Percentiles rank a stretch among this genome's conserved stretches.
Conservation (phyloP, 2,888 invertebrate species). For the Chrysolina americana region DNA sequence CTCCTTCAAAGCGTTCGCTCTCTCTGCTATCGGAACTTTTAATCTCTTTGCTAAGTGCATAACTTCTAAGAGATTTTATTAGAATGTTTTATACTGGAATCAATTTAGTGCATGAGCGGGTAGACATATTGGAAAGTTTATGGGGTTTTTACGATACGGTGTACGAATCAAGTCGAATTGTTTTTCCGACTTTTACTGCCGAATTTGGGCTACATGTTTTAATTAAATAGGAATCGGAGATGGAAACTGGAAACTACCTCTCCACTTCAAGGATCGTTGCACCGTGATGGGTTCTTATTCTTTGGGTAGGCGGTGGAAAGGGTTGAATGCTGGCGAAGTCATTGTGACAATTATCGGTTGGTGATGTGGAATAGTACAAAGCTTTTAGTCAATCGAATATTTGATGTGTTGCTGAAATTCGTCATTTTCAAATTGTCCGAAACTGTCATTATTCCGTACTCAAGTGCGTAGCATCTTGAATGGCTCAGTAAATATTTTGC, state of each 20-base stretch:
- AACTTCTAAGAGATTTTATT: constrained; percentile 60
- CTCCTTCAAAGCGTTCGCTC: constrained; percentile 27
- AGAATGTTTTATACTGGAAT: constrained; percentile 59
- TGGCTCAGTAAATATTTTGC: too few species aligned
- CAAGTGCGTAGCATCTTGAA: too few species aligned
- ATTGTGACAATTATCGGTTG: constrained; percentile 33
- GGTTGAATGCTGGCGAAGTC: not conserved
- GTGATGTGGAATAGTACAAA: too few species aligned
- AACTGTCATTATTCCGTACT: too few species aligned
- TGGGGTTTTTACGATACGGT: constrained; percentile 43
- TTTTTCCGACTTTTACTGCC: constrained; percentile 48
- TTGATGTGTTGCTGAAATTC: too few species aligned
- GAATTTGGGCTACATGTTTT: constrained; percentile 43
- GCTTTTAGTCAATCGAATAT: too few species aligned
- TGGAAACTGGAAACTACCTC: constrained; percentile 6
- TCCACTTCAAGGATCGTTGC: not conserved
- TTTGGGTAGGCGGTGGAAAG: not conserved
- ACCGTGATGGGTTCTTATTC: not conserved
- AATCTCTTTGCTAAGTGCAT: constrained; percentile 61
- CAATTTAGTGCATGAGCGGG: constrained; percentile 60
- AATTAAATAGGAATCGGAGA: constrained; percentile 35
- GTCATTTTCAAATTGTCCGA: too few species aligned
- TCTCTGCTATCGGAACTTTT: constrained; percentile 58
- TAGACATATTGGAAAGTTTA: constrained; percentile 57
- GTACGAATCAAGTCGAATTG: constrained; percentile 45